A percentile compares a stretch with the other conserved stretches of the same genome.
These are phyloP conservation scores for Hoplostethus atlanticus DNA, from an alignment of 2,797 vertebrate species.

Conservation along the genomic window DNA sequence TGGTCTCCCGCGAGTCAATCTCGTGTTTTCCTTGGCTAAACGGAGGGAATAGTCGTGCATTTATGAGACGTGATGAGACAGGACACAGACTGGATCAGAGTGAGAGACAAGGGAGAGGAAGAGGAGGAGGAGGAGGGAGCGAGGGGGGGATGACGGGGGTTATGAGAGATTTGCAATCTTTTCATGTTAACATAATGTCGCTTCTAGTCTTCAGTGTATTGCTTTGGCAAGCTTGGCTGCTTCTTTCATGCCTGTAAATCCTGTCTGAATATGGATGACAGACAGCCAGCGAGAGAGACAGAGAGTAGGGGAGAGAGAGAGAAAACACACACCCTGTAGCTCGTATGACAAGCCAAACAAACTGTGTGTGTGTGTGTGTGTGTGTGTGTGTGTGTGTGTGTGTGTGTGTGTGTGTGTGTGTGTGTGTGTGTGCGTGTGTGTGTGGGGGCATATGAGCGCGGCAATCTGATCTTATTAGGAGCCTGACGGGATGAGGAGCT, in stretches of 20 bases:
- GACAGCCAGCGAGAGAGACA: constrained; percentile 48
- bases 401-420: background rate
- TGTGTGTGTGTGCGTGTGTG: constrained; percentile 1
- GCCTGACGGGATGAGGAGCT: constrained; percentile 72
- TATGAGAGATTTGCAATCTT: constrained; percentile 66
- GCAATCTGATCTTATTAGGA: constrained; percentile 78
- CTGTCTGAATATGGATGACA: constrained; percentile 73
- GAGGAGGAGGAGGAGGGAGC: background rate
- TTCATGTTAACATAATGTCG: constrained; percentile 74
- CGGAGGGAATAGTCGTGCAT: constrained; percentile 42
- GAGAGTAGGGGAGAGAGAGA: background rate
- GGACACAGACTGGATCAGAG: constrained; percentile 54
- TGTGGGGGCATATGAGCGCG: constrained; percentile 38
- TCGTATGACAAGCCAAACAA: constrained; percentile 62
- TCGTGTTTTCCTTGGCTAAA: constrained; percentile 67
- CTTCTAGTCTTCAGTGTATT: constrained; percentile 64
- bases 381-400: constrained; percentile 6
- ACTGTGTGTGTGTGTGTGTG: constrained; percentile 9
- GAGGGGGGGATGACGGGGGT: constrained; percentile 11
- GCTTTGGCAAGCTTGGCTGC: constrained; percentile 66
- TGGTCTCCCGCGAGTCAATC: constrained; percentile 31
- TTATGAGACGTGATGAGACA: constrained; percentile 66
- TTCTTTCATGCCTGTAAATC: constrained; percentile 68
- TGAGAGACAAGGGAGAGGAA: constrained; percentile 50
- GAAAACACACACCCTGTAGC: constrained; percentile 23